These are phyloP conservation scores for Eristalis arbustorum DNA, from an alignment of 2,888 invertebrate species.

Conservation along the genomic window DNA sequence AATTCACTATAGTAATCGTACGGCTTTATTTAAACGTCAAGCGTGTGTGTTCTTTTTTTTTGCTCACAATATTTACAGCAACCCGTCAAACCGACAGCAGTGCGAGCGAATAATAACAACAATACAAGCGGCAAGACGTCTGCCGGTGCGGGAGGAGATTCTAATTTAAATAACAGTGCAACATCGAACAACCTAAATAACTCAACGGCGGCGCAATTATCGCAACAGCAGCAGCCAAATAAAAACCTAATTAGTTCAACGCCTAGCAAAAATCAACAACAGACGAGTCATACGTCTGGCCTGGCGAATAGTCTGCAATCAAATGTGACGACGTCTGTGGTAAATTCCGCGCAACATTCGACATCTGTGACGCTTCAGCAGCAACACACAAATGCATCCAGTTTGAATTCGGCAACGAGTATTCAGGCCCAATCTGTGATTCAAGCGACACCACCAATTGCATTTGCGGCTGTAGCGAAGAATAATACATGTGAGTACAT, in stretches of 20 bases:
- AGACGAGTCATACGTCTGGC: slow-evolving; percentile 75
- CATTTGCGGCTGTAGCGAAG: slow-evolving; percentile 85
- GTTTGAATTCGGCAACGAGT: slow-evolving; percentile 75
- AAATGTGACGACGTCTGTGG: slow-evolving; percentile 63
- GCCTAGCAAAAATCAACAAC: slow-evolving; percentile 79
- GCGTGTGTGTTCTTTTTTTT: slow-evolving; percentile 65
- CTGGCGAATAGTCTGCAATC: slow-evolving; percentile 66
- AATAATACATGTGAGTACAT: slow-evolving; percentile 80
- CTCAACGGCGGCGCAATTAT: slow-evolving; percentile 73
- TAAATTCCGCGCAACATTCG: slow-evolving; percentile 69
- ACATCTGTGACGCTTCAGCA: slow-evolving; percentile 64
- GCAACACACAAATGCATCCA: slow-evolving; percentile 78
- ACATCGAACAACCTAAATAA: slow-evolving; percentile 75
- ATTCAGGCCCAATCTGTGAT: slow-evolving; percentile 80
- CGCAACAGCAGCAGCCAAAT: slow-evolving; percentile 71
- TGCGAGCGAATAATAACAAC: slow-evolving; percentile 83
- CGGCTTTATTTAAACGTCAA: neutral
- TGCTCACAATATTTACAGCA: slow-evolving; percentile 80
- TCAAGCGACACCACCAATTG: slow-evolving; percentile 80
- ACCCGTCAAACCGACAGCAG: slow-evolving; percentile 93
- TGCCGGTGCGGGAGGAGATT: slow-evolving; percentile 81
- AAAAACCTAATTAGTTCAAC: slow-evolving; percentile 79
- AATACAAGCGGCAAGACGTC: slow-evolving; percentile 79
- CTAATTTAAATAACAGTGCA: slow-evolving; percentile 72
- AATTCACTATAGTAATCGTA: slow-evolving; percentile 66